These are phyloP conservation scores for Drosophila anomalata DNA, from an alignment of 2,888 invertebrate genomes.

Conservation along the genomic window DNA sequence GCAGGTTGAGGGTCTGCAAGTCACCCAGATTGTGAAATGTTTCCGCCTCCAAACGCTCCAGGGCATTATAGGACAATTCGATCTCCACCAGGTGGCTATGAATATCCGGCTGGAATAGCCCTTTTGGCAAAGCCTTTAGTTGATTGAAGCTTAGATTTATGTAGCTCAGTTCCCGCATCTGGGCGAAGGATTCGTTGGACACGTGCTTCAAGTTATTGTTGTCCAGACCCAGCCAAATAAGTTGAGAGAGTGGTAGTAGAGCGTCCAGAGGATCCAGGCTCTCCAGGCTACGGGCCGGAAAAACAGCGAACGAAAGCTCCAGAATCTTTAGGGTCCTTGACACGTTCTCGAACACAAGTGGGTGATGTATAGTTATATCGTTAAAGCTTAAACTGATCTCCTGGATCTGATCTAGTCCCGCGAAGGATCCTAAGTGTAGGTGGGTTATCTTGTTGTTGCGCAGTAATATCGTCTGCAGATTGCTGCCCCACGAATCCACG, in stretches of 20 bases:
- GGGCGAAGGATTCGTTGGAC: constrained; percentile 88
- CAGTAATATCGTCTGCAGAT: constrained; percentile 91
- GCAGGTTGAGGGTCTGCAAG: constrained; percentile 91
- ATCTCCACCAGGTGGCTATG: constrained; percentile 91
- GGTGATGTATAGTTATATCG: constrained; percentile 92
- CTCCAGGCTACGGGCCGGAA: constrained; percentile 85
- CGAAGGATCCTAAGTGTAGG: constrained; percentile 89
- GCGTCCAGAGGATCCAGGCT: constrained; percentile 89
- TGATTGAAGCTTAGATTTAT: constrained; percentile 94
- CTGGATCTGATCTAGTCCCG: constrained; percentile 89
- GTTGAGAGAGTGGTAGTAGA: constrained; percentile 89
- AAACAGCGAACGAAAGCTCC: constrained; percentile 93
- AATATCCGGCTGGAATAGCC: constrained; percentile 88
- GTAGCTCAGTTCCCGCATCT: constrained; percentile 89
- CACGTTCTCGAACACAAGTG: constrained; percentile 91
- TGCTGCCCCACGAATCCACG: constrained; percentile 88
- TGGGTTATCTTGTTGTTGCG: constrained; percentile 93
- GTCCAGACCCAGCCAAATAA: constrained; percentile 93
- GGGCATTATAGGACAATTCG: constrained; percentile 92
- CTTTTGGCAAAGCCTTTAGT: constrained; percentile 88
- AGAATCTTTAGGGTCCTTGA: constrained; percentile 91
- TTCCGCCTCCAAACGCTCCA: constrained; percentile 87
- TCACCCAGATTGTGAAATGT: constrained; percentile 90
- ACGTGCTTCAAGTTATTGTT: constrained; percentile 93
- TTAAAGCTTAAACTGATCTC: constrained; percentile 97